A percentile compares a stretch with the other conserved stretches of the same genome.
Evolutionary conservation across 2,113 vertebrate genomes (phyloP).

Genomic region (Ictalurus furcatus): DNA sequence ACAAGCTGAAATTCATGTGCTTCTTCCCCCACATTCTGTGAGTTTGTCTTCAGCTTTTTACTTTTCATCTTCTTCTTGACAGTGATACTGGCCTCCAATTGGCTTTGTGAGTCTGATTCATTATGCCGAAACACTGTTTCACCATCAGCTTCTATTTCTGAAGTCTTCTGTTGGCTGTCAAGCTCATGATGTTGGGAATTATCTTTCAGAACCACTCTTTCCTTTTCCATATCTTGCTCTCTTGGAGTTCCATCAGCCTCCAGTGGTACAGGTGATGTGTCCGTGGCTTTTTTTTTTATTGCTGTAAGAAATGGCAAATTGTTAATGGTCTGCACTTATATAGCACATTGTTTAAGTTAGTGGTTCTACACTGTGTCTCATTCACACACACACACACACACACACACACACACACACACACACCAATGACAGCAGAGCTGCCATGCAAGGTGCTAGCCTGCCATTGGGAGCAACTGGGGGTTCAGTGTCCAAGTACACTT

Average conservation of each 20-base stretch:
- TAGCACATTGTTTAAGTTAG: too few species aligned
- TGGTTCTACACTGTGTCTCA: too few species aligned
- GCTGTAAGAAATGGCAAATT: too few species aligned
- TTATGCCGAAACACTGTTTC: background rate
- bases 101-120: background rate
- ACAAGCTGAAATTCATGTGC: background rate
- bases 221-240: background rate
- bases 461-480: too few species aligned
- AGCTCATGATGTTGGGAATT: background rate
- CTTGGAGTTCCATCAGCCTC: background rate
- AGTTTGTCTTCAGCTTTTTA: background rate
- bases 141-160: background rate
- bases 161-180: background rate
- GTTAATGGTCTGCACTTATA: too few species aligned
- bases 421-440: too few species aligned
- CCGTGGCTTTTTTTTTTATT: background rate
- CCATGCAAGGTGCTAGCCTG: too few species aligned
- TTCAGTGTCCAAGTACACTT: too few species aligned
- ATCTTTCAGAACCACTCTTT: background rate
- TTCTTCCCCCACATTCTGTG: too few species aligned
- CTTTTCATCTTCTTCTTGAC: conserved; percentile 4
- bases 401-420: too few species aligned
- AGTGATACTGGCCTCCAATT: background rate
- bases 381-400: too few species aligned
- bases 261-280: background rate